These are phyloP conservation scores for Lasioglossum oenotherae DNA, from an alignment of 2,888 invertebrate species.

Conservation along the genomic window DNA sequence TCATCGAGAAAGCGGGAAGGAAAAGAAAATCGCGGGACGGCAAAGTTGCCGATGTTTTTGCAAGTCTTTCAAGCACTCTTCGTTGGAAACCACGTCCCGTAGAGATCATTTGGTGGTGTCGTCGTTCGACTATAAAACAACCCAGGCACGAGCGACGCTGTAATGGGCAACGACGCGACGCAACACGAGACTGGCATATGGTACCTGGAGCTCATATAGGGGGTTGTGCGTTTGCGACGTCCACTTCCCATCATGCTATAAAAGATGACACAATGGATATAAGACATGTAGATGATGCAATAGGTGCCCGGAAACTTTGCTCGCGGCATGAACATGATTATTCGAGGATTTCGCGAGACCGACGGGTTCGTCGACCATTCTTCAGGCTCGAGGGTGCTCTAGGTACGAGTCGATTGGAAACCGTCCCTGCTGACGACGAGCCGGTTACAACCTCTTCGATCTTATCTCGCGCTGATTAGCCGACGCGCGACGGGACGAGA, in stretches of 20 bases:
- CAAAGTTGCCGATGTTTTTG: neutral
- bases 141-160: neutral
- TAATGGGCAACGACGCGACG: neutral
- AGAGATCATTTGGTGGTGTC: neutral
- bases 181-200: neutral
- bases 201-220: neutral
- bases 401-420: neutral
- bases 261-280: no score
- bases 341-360: no score
- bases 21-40: neutral
- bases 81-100: neutral
- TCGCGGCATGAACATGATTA: no score
- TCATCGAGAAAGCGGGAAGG: neutral
- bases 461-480: constrained; percentile 2
- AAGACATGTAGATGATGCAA: no score
- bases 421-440: neutral
- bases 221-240: neutral
- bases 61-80: neutral
- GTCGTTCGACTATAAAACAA: neutral
- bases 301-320: no score
- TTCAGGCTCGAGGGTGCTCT: neutral
- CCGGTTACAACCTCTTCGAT: constrained; percentile 5
- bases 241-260: neutral
- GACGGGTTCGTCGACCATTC: neutral
- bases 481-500: neutral